Conservation (phyloP, 2,888 invertebrate genomes). For the Lomographa bimaculata region DNA sequence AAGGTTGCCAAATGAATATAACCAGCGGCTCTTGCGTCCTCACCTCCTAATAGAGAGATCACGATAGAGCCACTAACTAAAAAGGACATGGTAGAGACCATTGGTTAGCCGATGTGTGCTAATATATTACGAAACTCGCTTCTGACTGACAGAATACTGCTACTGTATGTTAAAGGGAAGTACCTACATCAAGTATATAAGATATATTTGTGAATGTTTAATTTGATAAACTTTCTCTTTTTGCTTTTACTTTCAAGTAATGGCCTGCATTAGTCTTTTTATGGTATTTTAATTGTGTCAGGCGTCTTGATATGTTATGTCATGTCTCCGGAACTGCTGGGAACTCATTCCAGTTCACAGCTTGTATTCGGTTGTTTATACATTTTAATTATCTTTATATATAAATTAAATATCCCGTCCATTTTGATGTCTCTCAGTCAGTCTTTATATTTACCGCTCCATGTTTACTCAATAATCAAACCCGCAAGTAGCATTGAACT, state of each 20-base stretch:
- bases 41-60: conserved; percentile 70
- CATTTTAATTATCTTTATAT: no score
- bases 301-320: not conserved
- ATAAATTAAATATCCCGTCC: conserved; percentile 42
- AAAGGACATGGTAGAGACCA: conserved; percentile 50
- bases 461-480: conserved; percentile 33
- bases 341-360: no score
- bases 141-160: conserved; percentile 29
- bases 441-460: conserved; percentile 37
- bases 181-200: no score
- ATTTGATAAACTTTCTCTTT: not conserved
- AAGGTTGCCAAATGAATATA: conserved; percentile 37
- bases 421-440: conserved; percentile 38
- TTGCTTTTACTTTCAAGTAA: not conserved
- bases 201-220: not conserved
- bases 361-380: no score
- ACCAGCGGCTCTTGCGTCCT: conserved; percentile 40
- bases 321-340: conserved; percentile 20
- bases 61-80: conserved; percentile 61
- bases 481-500: conserved; percentile 29
- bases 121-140: conserved; percentile 51
- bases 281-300: not conserved
- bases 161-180: conserved; percentile 19
- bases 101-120: conserved; percentile 55
- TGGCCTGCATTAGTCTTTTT: no score